These are phyloP conservation scores for Varanus komodoensis DNA, from an alignment of 2,113 vertebrate species.

Conservation along the genomic window DNA sequence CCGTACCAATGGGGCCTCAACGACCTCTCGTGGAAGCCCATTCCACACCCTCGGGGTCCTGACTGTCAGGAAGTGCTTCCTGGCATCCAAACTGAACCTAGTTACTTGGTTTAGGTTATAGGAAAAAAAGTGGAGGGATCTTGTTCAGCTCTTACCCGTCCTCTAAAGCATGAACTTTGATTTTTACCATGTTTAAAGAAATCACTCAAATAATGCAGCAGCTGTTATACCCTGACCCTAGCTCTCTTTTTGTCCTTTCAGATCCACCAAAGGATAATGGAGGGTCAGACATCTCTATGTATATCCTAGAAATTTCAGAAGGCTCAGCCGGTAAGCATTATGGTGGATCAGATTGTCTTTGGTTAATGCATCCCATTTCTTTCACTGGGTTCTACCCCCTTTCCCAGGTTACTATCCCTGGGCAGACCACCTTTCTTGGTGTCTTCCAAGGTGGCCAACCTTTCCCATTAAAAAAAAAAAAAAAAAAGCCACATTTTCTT, in stretches of 20 bases:
- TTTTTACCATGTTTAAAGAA: background rate
- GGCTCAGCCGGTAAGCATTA: constrained; percentile 72
- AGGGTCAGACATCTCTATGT: constrained; percentile 78
- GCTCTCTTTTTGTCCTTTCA: constrained; percentile 19
- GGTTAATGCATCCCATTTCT: background rate
- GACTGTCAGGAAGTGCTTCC: too few species aligned
- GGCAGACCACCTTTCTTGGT: too few species aligned
- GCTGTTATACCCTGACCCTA: background rate
- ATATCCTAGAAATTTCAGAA: constrained; percentile 78
- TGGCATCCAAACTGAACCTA: too few species aligned
- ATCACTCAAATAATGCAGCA: background rate
- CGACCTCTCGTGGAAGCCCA: too few species aligned
- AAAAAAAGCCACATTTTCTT: too few species aligned
- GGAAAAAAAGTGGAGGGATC: background rate
- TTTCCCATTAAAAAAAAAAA: too few species aligned
- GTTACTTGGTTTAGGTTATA: background rate
- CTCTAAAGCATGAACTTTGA: background rate
- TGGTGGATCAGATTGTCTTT: background rate
- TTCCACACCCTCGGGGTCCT: too few species aligned
- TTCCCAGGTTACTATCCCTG: too few species aligned
- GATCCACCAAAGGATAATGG: constrained; percentile 82
- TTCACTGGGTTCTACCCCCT: background rate
- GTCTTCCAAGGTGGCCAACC: too few species aligned
- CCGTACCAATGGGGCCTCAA: too few species aligned
- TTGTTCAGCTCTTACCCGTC: background rate